Conservation (phyloP, 2,888 invertebrate genomes). For the Caenorhabditis wallacei region DNA sequence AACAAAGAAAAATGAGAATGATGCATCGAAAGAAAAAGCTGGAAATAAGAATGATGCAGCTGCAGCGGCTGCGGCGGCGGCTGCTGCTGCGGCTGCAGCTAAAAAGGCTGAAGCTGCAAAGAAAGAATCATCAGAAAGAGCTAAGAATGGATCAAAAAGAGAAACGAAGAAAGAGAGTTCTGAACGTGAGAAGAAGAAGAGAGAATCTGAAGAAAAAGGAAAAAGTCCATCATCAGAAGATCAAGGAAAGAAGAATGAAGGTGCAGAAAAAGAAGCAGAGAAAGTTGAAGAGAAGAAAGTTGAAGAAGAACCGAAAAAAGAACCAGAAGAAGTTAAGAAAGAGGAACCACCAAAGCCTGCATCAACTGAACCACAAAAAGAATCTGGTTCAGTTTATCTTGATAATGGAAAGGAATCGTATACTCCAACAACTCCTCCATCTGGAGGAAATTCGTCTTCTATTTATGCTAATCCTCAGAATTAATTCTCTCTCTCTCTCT, state of each 20-base stretch:
- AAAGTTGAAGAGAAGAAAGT: neutral
- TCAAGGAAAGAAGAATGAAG: neutral
- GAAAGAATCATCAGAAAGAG: neutral
- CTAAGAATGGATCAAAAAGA: neutral
- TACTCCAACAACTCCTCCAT: too few species aligned
- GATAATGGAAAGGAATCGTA: too few species aligned
- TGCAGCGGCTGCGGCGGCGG: too few species aligned
- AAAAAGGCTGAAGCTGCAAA: neutral
- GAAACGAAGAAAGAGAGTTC: conserved; percentile 1
- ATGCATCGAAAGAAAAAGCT: conserved; percentile 8
- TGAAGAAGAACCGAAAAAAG: neutral
- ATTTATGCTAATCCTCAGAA: too few species aligned
- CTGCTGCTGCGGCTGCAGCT: too few species aligned
- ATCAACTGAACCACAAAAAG: too few species aligned
- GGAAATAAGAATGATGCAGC: neutral
- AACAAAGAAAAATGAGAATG: conserved; percentile 5
- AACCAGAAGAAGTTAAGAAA: neutral
- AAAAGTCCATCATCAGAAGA: neutral
- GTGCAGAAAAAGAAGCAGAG: neutral
- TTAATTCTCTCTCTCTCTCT: too few species aligned
- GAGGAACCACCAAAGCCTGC: neutral
- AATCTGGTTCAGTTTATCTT: too few species aligned
- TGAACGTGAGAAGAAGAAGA: conserved; percentile 5
- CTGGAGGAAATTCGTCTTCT: too few species aligned
- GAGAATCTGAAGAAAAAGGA: neutral